These are phyloP conservation scores for Apodemia duryi DNA, from an alignment of 2,888 invertebrate genomes.

Conservation along the genomic window DNA sequence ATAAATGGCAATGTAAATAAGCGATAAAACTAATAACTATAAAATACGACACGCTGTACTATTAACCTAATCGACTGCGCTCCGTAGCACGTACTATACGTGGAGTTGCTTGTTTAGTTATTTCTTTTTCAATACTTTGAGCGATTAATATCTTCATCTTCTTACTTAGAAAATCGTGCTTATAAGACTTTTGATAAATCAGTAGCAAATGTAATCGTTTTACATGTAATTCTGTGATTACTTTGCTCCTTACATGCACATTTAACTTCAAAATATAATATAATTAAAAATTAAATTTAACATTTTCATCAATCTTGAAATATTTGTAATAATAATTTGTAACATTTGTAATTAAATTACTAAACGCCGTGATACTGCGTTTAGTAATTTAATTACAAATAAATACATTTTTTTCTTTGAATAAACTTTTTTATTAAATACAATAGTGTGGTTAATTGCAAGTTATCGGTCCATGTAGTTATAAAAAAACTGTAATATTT, in stretches of 20 bases:
- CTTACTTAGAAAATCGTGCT: background rate
- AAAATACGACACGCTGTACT: conserved; percentile 9
- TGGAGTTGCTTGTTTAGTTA: background rate
- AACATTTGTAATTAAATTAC: too few relatives aligned
- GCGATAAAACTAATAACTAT: conserved; percentile 13
- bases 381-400: too few relatives aligned
- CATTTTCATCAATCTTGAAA: too few relatives aligned
- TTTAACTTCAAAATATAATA: too few relatives aligned
- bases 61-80: conserved; percentile 6
- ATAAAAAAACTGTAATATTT: too few relatives aligned
- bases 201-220: background rate
- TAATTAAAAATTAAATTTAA: too few relatives aligned
- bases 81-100: conserved; percentile 12
- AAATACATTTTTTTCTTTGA: too few relatives aligned
- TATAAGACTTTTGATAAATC: background rate
- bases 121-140: conserved; percentile 4
- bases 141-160: conserved; percentile 12
- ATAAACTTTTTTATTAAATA: too few relatives aligned
- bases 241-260: background rate
- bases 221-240: background rate
- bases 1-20: background rate
- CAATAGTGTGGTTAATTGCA: too few relatives aligned
- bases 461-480: too few relatives aligned
- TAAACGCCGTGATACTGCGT: too few relatives aligned
- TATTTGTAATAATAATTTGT: too few relatives aligned